Evolutionary conservation across 1,140 invertebrate species (phyloP).

Genomic region (Paraescarpia echinospica): DNA sequence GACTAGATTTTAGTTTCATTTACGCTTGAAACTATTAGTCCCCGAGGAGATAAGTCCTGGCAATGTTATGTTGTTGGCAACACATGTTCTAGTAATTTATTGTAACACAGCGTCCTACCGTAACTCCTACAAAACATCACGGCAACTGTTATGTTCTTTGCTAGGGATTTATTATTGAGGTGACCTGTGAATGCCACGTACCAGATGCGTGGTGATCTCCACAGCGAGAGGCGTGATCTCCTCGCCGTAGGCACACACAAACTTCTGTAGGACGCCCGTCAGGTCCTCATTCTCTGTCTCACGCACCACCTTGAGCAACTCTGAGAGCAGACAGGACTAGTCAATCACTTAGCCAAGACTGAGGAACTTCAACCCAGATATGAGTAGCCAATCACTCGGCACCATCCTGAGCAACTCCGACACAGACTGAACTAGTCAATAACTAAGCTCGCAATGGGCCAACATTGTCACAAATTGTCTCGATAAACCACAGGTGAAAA

Average conservation of each 20-base stretch:
- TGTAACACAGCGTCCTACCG: no score
- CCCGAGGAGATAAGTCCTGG: neutral
- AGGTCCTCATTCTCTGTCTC: slow-evolving; percentile 98
- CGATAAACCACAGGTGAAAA: no score
- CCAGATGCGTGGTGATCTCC: slow-evolving; percentile 91
- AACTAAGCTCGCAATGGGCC: neutral
- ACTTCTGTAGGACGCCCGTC: slow-evolving; percentile 91
- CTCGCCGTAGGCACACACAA: slow-evolving; percentile 88
- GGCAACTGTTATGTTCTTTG: no score
- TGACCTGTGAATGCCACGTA: slow-evolving; percentile 43
- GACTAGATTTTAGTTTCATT: no score
- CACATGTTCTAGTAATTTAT: no score
- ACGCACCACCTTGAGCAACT: slow-evolving; percentile 88
- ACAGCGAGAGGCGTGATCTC: slow-evolving; percentile 91
- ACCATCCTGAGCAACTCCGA: slow-evolving; percentile 86
- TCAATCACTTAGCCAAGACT: neutral
- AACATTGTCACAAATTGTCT: no score
- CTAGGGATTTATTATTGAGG: neutral
- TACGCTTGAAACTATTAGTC: neutral
- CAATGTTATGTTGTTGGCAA: no score
- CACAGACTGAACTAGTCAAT: neutral
- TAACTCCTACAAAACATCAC: no score
- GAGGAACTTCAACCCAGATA: slow-evolving; percentile 77
- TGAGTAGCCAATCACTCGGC: slow-evolving; percentile 88
- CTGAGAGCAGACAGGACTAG: slow-evolving; percentile 48